phyloP scores from a whole-genome alignment of 2,113 vertebrate genomes.

The Cololabis saira region DNA sequence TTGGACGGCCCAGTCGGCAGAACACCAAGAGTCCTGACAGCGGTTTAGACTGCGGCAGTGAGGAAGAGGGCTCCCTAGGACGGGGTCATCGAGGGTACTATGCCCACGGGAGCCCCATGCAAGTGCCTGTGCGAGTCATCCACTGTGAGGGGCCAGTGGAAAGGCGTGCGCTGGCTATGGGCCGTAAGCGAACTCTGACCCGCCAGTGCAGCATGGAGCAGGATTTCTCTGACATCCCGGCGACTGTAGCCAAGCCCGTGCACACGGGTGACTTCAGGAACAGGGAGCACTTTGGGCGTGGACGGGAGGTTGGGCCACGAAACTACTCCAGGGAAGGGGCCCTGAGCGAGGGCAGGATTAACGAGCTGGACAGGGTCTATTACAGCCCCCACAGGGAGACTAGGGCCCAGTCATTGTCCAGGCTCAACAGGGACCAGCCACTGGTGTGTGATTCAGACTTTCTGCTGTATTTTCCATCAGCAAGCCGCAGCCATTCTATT shows the following conservation, averaged over 20 bases:
- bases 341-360: slow-evolving; percentile 77
- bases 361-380: slow-evolving; percentile 85
- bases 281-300: slow-evolving; percentile 70
- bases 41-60: slow-evolving; percentile 95
- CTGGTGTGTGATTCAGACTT: slow-evolving; percentile 91
- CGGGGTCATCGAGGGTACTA: slow-evolving; percentile 71
- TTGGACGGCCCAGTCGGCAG: slow-evolving; percentile 74
- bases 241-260: slow-evolving; percentile 54
- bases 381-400: slow-evolving; percentile 77
- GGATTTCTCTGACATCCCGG: slow-evolving; percentile 85
- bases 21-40: slow-evolving; percentile 93
- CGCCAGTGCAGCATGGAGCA: slow-evolving; percentile 93
- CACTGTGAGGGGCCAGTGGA: slow-evolving; percentile 82
- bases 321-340: slow-evolving; percentile 75
- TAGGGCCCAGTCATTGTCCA: slow-evolving; percentile 84
- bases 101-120: slow-evolving; percentile 52
- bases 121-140: slow-evolving; percentile 77
- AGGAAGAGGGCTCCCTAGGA: slow-evolving; percentile 88
- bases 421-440: slow-evolving; percentile 85
- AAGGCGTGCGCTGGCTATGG: slow-evolving; percentile 80
- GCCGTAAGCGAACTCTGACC: slow-evolving; percentile 89
- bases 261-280: slow-evolving; percentile 76
- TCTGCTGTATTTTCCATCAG: slow-evolving; percentile 86
- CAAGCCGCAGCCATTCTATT: slow-evolving; percentile 81
- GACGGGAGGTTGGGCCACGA: slow-evolving; percentile 64